Evolutionary conservation across 2,797 vertebrate genomes (phyloP).

Genomic region (Lutjanus campechanus): DNA sequence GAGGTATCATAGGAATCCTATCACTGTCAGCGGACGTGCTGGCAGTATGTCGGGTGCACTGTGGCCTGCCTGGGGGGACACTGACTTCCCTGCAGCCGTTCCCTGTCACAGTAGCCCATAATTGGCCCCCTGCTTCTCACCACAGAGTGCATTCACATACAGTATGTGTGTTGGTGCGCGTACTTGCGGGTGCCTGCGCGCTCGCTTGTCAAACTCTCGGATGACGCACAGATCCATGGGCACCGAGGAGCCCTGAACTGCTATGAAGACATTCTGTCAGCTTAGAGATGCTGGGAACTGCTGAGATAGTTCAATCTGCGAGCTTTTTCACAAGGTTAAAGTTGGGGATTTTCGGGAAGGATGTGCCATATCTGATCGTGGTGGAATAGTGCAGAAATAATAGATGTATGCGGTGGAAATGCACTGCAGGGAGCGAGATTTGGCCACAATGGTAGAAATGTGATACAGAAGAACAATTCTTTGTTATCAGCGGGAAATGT

Average conservation of each 20-base stretch:
- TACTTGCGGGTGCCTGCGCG: slow-evolving; percentile 34
- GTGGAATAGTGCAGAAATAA: slow-evolving; percentile 69
- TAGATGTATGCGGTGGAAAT: slow-evolving; percentile 71
- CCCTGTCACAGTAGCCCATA: slow-evolving; percentile 77
- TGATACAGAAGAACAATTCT: slow-evolving; percentile 69
- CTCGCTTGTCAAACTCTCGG: slow-evolving; percentile 63
- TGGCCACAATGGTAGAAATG: slow-evolving; percentile 66
- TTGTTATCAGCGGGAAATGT: slow-evolving; percentile 66
- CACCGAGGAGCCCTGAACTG: slow-evolving; percentile 62
- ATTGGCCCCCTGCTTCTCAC: slow-evolving; percentile 79
- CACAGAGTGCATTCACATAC: slow-evolving; percentile 19
- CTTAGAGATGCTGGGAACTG: slow-evolving; percentile 78
- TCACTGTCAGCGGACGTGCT: slow-evolving; percentile 64
- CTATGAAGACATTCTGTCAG: slow-evolving; percentile 80
- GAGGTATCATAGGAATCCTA: slow-evolving; percentile 58
- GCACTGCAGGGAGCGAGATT: slow-evolving; percentile 69
- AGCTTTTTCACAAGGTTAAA: slow-evolving; percentile 77
- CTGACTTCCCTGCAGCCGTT: slow-evolving; percentile 70
- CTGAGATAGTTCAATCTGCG: slow-evolving; percentile 80
- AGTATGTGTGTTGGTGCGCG: slow-evolving; percentile 45
- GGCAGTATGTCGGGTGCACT: slow-evolving; percentile 51
- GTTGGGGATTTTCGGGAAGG: slow-evolving; percentile 67
- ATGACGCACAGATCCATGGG: slow-evolving; percentile 64
- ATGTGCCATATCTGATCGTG: slow-evolving; percentile 71
- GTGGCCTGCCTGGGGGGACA: slow-evolving; percentile 71